These are phyloP conservation scores for Aphaenogaster rudis DNA, from an alignment of 1,140 invertebrate genomes.

Conservation along the genomic window DNA sequence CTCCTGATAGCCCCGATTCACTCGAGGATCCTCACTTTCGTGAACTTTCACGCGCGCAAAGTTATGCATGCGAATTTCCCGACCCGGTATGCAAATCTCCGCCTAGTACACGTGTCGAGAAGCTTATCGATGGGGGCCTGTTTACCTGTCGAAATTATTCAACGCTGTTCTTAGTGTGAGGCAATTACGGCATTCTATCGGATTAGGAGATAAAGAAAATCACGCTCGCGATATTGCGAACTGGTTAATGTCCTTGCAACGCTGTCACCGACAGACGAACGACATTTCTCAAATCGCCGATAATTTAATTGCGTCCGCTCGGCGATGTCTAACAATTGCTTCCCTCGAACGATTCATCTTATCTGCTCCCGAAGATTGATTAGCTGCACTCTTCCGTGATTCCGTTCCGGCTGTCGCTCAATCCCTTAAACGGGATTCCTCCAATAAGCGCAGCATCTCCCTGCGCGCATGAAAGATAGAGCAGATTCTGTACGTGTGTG, in stretches of 20 bases:
- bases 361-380: constrained; percentile 49
- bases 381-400: constrained; percentile 39
- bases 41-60: constrained; percentile 30
- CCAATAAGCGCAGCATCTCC: constrained; percentile 26
- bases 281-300: background rate
- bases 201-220: background rate
- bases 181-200: constrained; percentile 55
- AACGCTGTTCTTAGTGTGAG: constrained; percentile 34
- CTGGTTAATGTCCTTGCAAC: background rate
- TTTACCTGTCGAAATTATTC: constrained; percentile 62
- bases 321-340: constrained; percentile 39
- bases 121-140: constrained; percentile 64
- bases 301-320: constrained; percentile 17
- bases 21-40: constrained; percentile 41
- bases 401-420: constrained; percentile 31
- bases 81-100: constrained; percentile 67
- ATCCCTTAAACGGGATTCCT: constrained; percentile 32
- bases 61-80: constrained; percentile 58
- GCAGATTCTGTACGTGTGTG: background rate
- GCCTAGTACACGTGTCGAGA: constrained; percentile 24
- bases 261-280: constrained; percentile 2
- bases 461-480: background rate
- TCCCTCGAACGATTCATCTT: constrained; percentile 48
- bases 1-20: constrained; percentile 25
- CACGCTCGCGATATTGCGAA: background rate